Evolutionary conservation across 1,140 invertebrate genomes (phyloP).

Genomic region (Diuraphis noxia): DNA sequence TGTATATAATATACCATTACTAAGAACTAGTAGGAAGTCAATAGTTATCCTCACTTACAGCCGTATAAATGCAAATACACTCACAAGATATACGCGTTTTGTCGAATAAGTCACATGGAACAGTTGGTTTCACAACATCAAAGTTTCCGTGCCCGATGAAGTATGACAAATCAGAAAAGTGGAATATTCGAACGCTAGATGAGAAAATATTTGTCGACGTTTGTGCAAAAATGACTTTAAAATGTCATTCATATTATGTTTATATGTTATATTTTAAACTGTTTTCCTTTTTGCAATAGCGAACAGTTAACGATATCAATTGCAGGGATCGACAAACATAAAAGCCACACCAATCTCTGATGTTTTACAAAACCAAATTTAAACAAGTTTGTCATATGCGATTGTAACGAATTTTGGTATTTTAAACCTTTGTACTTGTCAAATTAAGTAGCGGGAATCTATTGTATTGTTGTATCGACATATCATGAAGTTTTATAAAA

Average conservation of each 20-base stretch:
- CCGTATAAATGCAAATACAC: not conserved
- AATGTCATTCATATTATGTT: not conserved
- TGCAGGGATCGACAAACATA: not conserved
- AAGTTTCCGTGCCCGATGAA: conserved; percentile 1
- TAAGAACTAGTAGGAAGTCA: not conserved
- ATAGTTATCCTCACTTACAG: not conserved
- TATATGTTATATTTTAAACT: not conserved
- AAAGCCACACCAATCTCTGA: not conserved
- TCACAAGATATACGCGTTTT: not conserved
- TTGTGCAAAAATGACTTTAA: not conserved
- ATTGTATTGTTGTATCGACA: not conserved
- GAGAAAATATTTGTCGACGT: not conserved
- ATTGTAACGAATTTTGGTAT: not conserved
- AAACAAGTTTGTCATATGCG: not conserved
- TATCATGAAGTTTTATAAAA: not conserved
- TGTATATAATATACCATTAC: not conserved
- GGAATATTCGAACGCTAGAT: not conserved
- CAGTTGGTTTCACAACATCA: conserved; percentile 29
- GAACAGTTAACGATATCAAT: not conserved
- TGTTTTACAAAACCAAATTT: not conserved
- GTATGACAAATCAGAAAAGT: not conserved
- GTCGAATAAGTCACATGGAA: not conserved
- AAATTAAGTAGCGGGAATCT: not conserved
- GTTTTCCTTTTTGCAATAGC: not conserved
- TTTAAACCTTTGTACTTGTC: not conserved